These are phyloP conservation scores for Alcedo atthis DNA, from an alignment of 2,797 vertebrate genomes.

Conservation along the genomic window DNA sequence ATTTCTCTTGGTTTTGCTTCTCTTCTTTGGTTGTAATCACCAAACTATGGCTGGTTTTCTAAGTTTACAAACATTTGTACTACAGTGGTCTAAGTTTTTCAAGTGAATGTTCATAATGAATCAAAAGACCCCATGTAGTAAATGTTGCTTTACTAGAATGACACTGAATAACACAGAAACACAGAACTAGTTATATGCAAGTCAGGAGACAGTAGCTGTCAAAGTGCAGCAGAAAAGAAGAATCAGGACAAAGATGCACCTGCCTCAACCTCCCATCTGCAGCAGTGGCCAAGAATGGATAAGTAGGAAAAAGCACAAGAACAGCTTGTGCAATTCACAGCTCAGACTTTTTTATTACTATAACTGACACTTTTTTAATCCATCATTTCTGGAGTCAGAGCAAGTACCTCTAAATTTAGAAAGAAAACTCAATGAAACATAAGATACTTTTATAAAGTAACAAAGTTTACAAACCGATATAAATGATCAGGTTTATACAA, in stretches of 20 bases:
- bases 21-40: background rate
- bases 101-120: background rate
- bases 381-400: background rate
- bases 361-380: background rate
- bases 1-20: background rate
- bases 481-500: background rate
- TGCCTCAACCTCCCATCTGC: fast-evolving
- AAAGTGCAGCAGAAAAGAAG: background rate
- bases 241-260: background rate
- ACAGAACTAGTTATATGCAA: background rate
- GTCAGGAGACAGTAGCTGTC: background rate
- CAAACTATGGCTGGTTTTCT: background rate
- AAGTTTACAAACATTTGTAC: background rate
- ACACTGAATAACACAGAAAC: background rate
- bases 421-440: background rate
- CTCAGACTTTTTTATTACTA: background rate
- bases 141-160: background rate
- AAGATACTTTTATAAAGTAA: background rate
- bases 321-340: background rate
- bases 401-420: background rate
- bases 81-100: background rate
- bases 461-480: background rate
- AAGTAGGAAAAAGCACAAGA: background rate
- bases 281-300: background rate
- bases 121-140: background rate